Conservation (phyloP, 2,797 vertebrate genomes). For the Lepus townsendii region DNA sequence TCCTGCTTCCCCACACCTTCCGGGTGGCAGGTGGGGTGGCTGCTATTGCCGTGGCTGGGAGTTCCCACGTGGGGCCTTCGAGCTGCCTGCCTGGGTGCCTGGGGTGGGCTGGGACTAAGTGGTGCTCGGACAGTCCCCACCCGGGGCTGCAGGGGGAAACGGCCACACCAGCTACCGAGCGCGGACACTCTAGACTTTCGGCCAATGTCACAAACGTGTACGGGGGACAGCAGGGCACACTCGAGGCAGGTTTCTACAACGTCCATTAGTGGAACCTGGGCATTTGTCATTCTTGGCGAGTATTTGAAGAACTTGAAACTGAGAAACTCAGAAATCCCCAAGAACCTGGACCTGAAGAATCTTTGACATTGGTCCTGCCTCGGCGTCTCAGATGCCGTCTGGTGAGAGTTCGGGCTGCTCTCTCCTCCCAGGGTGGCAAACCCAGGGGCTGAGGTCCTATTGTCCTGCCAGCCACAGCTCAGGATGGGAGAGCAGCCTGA, state of each 20-base stretch:
- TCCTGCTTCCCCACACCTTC: background rate
- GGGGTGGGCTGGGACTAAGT: background rate
- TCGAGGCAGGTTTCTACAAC: background rate
- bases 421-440: background rate
- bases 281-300: background rate
- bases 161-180: background rate
- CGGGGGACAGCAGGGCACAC: background rate
- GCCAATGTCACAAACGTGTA: background rate
- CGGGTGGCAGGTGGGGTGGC: background rate
- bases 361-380: background rate
- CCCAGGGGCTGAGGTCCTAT: background rate
- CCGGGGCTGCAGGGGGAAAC: background rate
- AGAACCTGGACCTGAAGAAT: background rate
- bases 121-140: background rate
- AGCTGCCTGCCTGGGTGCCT: background rate
- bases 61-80: background rate
- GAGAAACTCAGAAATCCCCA: conserved; percentile 10
- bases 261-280: background rate
- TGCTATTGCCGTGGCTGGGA: too few relatives aligned
- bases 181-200: background rate
- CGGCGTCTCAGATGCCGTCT: background rate
- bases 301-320: background rate
- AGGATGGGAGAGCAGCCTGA: background rate
- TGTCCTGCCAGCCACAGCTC: background rate
- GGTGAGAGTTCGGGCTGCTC: background rate